Base-by-base conservation (phyloP, 2,113 vertebrate genomes). In the Daubentonia madagascariensis region DNA sequence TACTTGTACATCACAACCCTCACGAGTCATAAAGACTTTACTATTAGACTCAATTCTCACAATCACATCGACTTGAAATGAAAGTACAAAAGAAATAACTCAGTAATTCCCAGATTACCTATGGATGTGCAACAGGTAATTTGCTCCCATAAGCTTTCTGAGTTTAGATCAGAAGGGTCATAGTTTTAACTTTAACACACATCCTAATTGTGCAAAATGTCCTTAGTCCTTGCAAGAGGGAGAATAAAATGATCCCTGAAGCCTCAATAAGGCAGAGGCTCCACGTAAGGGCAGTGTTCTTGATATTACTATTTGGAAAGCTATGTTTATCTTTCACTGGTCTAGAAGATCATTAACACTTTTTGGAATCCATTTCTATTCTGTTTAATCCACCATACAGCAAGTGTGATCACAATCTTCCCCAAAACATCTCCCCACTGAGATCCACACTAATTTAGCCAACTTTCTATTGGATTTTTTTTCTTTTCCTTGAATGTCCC, bases 51-150 rank as follows among this genome's bases (percentile, higher is more conserved):
- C 13, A 4, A 52, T 93, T 79, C 43, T 91, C 67, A 85, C 3
- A 59, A 84, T 50, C 5, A 32, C 18, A 48, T 7, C 68, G 23
- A 54, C n/a, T 94, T 67, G 70, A 87, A 95, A 79, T 61, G 8
- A 72, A 89, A 96, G 57, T 37, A 57, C 65, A 89, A 96, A 87
- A n/a, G 16, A 90, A 95, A 78, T 45, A 85, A 45, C 72, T 91
- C 54, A 13, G 12, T 86, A 76, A 63, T 85, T 92, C 32, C 22
- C 79, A 81, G 35, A 76, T 63, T 59, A 73, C 32, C 23, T 57
- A 63, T 80, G 28, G 5, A 70, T 68, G 14, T 22, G 76, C 32
- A 81, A 11, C 25, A 70, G 18, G 54, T 22, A 32, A 35, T 79
- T 72, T 88, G 30, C 32, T 96, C 17, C 40, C 20, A 28, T 90